These are phyloP conservation scores for Perognathus longimembris DNA, from an alignment of 2,113 vertebrate genomes.

Conservation along the genomic window DNA sequence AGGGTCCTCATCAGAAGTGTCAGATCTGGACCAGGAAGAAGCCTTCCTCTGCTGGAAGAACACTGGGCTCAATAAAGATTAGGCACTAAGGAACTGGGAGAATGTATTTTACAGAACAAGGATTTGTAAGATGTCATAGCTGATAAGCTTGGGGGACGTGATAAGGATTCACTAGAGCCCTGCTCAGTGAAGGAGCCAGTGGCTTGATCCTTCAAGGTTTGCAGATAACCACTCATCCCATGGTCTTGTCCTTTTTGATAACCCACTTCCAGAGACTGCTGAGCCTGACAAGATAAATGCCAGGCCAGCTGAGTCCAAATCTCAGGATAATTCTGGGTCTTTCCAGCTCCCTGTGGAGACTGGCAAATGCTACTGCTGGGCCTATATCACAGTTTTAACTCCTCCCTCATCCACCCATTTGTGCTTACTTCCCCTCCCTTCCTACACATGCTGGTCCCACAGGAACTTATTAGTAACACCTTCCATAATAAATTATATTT, in stretches of 20 bases:
- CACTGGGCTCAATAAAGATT: not conserved
- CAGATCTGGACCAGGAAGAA: not conserved
- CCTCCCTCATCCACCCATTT: not conserved
- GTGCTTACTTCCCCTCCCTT: not conserved
- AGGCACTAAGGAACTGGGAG: not conserved
- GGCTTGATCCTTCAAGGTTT: not conserved
- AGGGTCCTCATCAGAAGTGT: not conserved
- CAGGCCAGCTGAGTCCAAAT: not conserved
- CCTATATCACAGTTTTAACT: not conserved
- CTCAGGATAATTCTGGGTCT: not conserved
- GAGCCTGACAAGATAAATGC: not conserved
- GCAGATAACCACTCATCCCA: not conserved
- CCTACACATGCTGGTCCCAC: not conserved
- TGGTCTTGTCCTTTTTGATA: not conserved
- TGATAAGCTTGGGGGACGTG: not conserved
- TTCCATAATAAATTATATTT: not conserved
- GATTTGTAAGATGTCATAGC: not conserved
- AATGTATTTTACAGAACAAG: not conserved
- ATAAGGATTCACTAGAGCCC: not conserved
- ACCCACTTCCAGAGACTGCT: not conserved
- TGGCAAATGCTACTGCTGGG: not conserved
- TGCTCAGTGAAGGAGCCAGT: too few species aligned
- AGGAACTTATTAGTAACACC: not conserved
- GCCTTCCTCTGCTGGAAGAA: not conserved
- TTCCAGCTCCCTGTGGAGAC: not conserved